Evolutionary conservation across 2,113 vertebrate species (phyloP).

Genomic region (Nicator chloris): DNA sequence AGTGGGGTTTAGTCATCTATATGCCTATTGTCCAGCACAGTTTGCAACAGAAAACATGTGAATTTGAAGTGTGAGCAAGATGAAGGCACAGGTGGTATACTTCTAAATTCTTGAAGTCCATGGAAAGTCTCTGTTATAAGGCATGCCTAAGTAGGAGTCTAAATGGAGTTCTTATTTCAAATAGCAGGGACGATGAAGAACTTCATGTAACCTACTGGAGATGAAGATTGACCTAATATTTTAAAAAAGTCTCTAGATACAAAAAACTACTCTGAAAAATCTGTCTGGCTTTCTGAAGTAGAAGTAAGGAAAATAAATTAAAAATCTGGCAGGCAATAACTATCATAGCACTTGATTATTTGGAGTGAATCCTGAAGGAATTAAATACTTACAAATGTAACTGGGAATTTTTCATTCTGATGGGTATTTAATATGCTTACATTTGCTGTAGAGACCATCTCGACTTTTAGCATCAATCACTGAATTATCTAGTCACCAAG

Average conservation of each 20-base stretch:
- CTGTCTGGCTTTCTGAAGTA: not conserved
- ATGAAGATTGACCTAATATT: not conserved
- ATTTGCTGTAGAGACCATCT: not conserved
- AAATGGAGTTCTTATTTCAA: not conserved
- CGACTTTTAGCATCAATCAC: not conserved
- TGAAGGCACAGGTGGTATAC: not conserved
- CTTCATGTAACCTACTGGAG: not conserved
- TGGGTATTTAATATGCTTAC: not conserved
- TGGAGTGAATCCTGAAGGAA: not conserved
- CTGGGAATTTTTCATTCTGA: not conserved
- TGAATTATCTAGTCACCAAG: not conserved
- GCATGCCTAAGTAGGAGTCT: not conserved
- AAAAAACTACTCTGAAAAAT: not conserved
- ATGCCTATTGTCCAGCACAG: not conserved
- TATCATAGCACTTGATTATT: not conserved
- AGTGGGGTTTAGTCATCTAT: not conserved
- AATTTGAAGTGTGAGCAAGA: not conserved
- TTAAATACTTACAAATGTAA: not conserved
- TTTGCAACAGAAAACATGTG: not conserved
- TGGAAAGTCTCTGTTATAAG: not conserved
- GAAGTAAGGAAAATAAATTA: constrained; percentile 8
- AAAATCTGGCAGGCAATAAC: not conserved
- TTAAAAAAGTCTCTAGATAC: not conserved
- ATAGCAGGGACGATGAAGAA: not conserved
- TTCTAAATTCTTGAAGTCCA: not conserved